These are phyloP conservation scores for Zaprionus gabonicus DNA, from an alignment of 1,140 invertebrate genomes.

Conservation along the genomic window DNA sequence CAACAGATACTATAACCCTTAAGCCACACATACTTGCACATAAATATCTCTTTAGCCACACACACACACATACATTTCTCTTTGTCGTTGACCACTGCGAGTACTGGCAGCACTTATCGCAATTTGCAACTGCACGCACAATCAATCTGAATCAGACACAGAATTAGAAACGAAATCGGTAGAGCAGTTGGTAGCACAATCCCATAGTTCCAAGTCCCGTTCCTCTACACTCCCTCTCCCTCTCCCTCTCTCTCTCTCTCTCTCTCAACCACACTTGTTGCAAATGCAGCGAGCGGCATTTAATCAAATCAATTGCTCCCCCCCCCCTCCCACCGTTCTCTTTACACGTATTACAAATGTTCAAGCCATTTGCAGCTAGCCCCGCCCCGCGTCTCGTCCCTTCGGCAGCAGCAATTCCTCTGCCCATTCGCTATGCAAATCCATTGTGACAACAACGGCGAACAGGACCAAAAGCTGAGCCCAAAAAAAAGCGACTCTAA, in stretches of 20 bases:
- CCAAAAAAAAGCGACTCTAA: conserved; percentile 58
- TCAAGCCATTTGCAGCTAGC: conserved; percentile 16
- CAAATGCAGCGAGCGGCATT: conserved; percentile 44
- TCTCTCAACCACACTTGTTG: conserved; percentile 58
- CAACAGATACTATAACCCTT: too few relatives aligned
- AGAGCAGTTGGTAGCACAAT: conserved; percentile 4
- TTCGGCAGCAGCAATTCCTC: background rate
- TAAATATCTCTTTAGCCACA: background rate
- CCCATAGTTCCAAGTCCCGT: too few relatives aligned
- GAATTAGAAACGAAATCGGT: conserved; percentile 5
- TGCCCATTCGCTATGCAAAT: conserved; percentile 59
- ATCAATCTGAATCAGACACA: conserved; percentile 27
- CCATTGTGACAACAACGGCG: conserved; percentile 62
- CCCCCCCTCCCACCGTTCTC: background rate
- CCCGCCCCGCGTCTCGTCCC: background rate
- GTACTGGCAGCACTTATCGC: background rate
- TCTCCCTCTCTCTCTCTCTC: background rate
- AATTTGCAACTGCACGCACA: conserved; percentile 14
- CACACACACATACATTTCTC: background rate
- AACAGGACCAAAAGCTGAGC: conserved; percentile 20
- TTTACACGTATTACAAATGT: conserved; percentile 61
- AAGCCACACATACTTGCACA: background rate
- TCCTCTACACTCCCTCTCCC: background rate
- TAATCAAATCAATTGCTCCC: conserved; percentile 69
- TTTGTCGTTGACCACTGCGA: background rate